Percentiles rank a stretch among this genome's conserved stretches.
These are phyloP conservation scores for Pica pica DNA, from an alignment of 2,113 vertebrate genomes.

Conservation along the genomic window DNA sequence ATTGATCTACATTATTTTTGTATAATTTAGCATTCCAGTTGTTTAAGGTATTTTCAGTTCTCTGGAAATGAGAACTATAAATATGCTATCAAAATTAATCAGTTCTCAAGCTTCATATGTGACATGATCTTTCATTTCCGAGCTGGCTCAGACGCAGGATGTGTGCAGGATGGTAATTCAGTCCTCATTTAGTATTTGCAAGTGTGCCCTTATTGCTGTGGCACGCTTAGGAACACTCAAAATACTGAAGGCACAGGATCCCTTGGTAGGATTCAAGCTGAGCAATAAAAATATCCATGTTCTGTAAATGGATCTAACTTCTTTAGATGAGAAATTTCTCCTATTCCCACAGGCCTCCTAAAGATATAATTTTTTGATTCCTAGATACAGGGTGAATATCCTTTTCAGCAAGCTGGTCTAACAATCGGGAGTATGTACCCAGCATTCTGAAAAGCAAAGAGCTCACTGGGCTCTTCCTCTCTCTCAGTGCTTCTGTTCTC, in stretches of 20 bases:
- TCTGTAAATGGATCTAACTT: slow-evolving; percentile 9
- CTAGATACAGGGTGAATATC: background rate
- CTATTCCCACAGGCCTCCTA: background rate
- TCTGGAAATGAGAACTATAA: slow-evolving; percentile 40
- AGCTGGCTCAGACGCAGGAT: background rate
- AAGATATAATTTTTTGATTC: background rate
- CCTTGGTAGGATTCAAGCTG: slow-evolving; percentile 2
- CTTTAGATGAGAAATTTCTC: background rate
- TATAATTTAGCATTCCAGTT: background rate
- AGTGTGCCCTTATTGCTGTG: background rate
- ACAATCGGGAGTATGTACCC: background rate
- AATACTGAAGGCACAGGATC: slow-evolving; percentile 8
- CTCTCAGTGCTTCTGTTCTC: background rate
- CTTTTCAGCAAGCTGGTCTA: slow-evolving; percentile 9
- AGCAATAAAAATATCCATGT: slow-evolving; percentile 35
- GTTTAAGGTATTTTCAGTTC: slow-evolving; percentile 6
- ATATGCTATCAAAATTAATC: slow-evolving; percentile 40
- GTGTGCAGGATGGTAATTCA: slow-evolving; percentile 7
- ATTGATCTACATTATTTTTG: background rate
- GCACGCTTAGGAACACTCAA: background rate
- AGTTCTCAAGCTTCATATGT: background rate
- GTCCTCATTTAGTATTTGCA: background rate
- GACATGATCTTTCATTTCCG: slow-evolving; percentile 1
- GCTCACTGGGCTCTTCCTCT: background rate
- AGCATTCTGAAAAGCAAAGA: slow-evolving; percentile 1